Base-by-base conservation (phyloP, 1,140 invertebrate genomes). In the Ptiloglossa arizonensis region DNA sequence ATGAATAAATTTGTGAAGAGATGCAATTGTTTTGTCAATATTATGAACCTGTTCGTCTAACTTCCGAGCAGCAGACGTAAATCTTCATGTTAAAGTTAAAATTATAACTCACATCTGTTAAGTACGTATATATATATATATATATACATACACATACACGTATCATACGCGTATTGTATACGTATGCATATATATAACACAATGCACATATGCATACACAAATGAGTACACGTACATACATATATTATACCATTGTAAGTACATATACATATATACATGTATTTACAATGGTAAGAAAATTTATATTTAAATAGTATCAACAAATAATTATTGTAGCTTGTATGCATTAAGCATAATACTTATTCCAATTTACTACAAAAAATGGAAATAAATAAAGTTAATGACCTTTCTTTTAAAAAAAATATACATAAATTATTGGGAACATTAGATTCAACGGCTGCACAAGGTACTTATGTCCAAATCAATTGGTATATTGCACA, bases 341-440 rank as follows among this genome's bases (percentile, higher is more conserved):
- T n/a, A 1, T 13, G 4, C 6, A 35, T 19, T 22, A 19, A 35
- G 9, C 29, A 2, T 24, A 71, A 50, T 4, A 32, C 8, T 3
- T 17, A 38, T 60, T 1, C 17, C n/a, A 5, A n/a, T 29, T 73
- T 27, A 5, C 6, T 64, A 24, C 22, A n/a, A 67, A 9, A 63
- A 48, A 83, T 84, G 82, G 81, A 83, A 11, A 35, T 69, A 17
- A 72, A 71, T 32, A 17, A 83, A 22, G 67, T 29, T 29, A 48
- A 29, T 57, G n/a, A 80, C 35, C 6, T 29, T 57, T 29, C 56
- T 41, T 67, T 69, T 17, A 64, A 64, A 56, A 24, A 27, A 29
- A 64, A 44, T 70, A 35, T 62, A 29, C 13, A 57, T 38, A 32
- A 67, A n/a, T 56, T 83, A 24, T 73, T 83, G 27, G 46, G 11